Evolutionary conservation across 2,888 invertebrate species (phyloP).

Genomic region (Aethes cnicana): DNA sequence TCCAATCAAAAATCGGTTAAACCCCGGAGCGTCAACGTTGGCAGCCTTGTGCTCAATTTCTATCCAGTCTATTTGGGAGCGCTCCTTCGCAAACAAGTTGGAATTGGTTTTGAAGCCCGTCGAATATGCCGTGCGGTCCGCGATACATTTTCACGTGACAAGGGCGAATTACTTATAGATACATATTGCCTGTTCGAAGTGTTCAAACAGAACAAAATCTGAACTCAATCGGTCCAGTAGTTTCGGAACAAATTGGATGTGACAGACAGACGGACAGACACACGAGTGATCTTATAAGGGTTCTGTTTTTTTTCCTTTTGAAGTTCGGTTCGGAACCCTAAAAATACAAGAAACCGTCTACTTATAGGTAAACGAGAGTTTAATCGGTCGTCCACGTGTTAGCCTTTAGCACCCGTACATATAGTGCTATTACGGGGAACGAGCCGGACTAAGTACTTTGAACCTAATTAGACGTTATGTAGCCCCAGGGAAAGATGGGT

Average conservation of each 20-base stretch:
- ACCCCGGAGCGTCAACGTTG: conserved; percentile 12
- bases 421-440: conserved; percentile 12
- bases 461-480: conserved; percentile 28
- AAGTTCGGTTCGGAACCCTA: no score
- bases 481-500: conserved; percentile 25
- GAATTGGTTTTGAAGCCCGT: conserved; percentile 73
- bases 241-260: no score
- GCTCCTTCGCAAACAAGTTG: conserved; percentile 63
- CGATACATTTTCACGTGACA: conserved; percentile 14
- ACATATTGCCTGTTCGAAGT: background rate
- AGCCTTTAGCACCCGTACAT: conserved; percentile 4
- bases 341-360: no score
- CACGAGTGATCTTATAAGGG: no score
- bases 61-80: conserved; percentile 51
- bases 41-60: conserved; percentile 9
- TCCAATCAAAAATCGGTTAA: conserved; percentile 8
- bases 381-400: background rate
- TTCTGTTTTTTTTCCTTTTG: no score
- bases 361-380: background rate
- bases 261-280: no score
- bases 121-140: conserved; percentile 41
- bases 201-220: no score
- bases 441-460: conserved; percentile 9
- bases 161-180: conserved; percentile 2
- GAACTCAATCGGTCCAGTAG: no score